Evolutionary conservation across 1,140 invertebrate genomes (phyloP).

Genomic region (Drosophila tristis): DNA sequence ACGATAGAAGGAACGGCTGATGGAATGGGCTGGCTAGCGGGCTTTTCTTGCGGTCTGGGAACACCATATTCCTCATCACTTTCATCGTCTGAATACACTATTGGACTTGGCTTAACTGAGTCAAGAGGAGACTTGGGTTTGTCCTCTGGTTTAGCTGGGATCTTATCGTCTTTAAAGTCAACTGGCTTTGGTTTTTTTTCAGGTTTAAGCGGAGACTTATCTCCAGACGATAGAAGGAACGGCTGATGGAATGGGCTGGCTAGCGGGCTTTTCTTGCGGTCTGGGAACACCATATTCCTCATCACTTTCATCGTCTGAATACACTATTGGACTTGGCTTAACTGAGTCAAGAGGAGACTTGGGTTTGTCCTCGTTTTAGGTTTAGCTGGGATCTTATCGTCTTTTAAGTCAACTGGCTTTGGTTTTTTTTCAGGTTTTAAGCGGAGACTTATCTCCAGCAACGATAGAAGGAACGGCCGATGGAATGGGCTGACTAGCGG

Average conservation of each 20-base stretch:
- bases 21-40: no score
- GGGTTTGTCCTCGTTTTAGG: no score
- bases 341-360: no score
- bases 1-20: no score
- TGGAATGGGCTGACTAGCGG: conserved; percentile 7
- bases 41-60: no score
- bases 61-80: no score
- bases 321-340: background rate
- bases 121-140: conserved; percentile 33
- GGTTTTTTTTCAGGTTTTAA: background rate
- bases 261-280: conserved; percentile 11
- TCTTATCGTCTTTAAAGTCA: conserved; percentile 2
- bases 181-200: conserved; percentile 1
- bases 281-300: no score
- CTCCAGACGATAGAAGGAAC: background rate
- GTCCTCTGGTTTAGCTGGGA: conserved; percentile 7
- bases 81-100: no score
- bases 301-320: no score
- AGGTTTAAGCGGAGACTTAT: conserved; percentile 17
- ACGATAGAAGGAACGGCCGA: background rate
- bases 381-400: no score
- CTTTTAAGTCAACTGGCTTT: no score
- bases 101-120: background rate
- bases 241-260: conserved; percentile 3
- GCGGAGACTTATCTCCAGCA: conserved; percentile 7